Percentiles rank a stretch among this genome's conserved stretches.
These are phyloP conservation scores for Cyclopterus lumpus DNA, from an alignment of 2,797 vertebrate genomes.

Conservation along the genomic window DNA sequence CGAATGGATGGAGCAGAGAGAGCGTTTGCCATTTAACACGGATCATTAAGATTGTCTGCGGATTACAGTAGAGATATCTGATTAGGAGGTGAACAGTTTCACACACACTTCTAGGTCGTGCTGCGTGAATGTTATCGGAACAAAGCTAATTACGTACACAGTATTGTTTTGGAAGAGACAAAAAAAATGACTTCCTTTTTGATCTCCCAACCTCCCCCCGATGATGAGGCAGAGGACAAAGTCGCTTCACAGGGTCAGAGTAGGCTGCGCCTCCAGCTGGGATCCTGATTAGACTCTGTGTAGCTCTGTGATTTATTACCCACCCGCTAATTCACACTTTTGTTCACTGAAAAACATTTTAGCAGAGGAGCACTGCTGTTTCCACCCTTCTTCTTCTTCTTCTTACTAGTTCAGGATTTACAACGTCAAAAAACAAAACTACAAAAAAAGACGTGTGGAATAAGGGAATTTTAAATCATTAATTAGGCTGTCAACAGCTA, in stretches of 20 bases:
- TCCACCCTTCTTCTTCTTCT: constrained; percentile 14
- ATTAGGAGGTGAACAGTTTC: constrained; percentile 53
- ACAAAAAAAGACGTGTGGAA: background rate
- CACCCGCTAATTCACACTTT: constrained; percentile 54
- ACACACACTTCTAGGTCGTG: constrained; percentile 25
- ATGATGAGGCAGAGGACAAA: constrained; percentile 69
- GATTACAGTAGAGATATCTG: constrained; percentile 64
- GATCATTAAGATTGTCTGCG: constrained; percentile 67
- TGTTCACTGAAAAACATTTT: constrained; percentile 43
- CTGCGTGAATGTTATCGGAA: constrained; percentile 54
- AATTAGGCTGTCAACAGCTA: constrained; percentile 40
- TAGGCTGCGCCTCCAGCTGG: constrained; percentile 62
- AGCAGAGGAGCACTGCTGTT: constrained; percentile 6
- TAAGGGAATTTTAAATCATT: constrained; percentile 20
- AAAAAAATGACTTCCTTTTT: constrained; percentile 56
- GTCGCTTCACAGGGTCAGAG: constrained; percentile 65
- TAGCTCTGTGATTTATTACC: constrained; percentile 58
- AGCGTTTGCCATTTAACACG: constrained; percentile 56
- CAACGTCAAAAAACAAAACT: constrained; percentile 14
- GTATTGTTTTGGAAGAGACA: constrained; percentile 48
- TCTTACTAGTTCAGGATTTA: background rate
- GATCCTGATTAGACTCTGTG: constrained; percentile 70
- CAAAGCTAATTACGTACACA: constrained; percentile 61
- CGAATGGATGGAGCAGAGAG: constrained; percentile 26
- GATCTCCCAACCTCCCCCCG: constrained; percentile 44